Evolutionary conservation across 2,113 vertebrate genomes (phyloP), one percentile per base, ranked within the genome.

Genomic region (Clarias gariepinus): DNA sequence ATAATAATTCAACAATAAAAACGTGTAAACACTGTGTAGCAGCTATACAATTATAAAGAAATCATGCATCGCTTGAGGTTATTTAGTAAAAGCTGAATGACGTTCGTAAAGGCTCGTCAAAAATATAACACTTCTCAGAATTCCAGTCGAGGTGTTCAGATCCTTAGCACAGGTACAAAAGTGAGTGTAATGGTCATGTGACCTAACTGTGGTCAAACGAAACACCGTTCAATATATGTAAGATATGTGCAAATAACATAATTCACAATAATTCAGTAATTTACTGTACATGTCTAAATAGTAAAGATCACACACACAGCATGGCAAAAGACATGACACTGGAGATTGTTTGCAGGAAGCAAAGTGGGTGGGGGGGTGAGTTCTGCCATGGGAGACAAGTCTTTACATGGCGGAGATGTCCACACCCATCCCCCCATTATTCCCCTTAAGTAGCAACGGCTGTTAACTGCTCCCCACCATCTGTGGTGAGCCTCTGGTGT

Each of bases 401-500:
- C 68, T 81, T 83, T 58, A 85, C 83, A 86, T 78, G 76, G 60
- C 13, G 13, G 68, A 84, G 60, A 53, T 76, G 66, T 86, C 82
- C 88, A 23, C 77, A 63, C 83, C 85, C 83, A 73, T 88, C 86
- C 85, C 87, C 87, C 55, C 47, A 47, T 21, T 82, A 76, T 85
- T 81, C 41, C 69, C 30, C 71, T 80, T 84, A 87, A 85, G 71
- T 82, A 88, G 60, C 81, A 84, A 83, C 61, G 92, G 92, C 92
- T 92, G 92, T 94, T 93, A 93, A 93, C 89, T 85, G 90, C 91
- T 88, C 87, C 64, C 58, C 69, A 57, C 63, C 87, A 90, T 93
- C 90, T 91, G 85, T 87, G 86, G 47, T 90, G 88, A 90, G 89
- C 30, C 87, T 84, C 89, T 91, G 88, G 89, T 86, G 89, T 90